Evolutionary conservation across 2,888 invertebrate genomes (phyloP).

Genomic region (Mycogona germanica): DNA sequence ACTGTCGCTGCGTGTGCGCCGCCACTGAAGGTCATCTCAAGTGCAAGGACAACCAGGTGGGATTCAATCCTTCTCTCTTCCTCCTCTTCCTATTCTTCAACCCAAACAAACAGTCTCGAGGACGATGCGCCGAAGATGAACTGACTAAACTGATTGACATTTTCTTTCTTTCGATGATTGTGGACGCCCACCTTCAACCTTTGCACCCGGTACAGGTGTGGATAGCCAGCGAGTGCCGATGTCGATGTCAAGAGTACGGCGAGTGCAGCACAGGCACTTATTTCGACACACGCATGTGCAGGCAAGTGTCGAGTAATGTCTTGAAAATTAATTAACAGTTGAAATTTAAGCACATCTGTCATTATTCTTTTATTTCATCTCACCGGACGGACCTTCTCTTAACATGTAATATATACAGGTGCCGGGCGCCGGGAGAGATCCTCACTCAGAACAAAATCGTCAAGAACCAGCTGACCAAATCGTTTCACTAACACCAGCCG

Average conservation of each 20-base stretch:
- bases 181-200: too few species aligned
- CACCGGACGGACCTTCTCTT: too few species aligned
- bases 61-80: not conserved
- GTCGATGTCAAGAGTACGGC: constrained; percentile 19
- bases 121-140: too few species aligned
- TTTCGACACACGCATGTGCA: constrained; percentile 21
- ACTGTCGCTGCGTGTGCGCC: constrained; percentile 19
- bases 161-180: too few species aligned
- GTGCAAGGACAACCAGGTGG: constrained; percentile 19
- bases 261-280: constrained; percentile 22
- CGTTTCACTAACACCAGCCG: not conserved
- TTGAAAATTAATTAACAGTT: too few species aligned
- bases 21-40: constrained; percentile 16
- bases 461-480: not conserved
- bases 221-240: constrained; percentile 20
- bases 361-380: too few species aligned
- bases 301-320: constrained; percentile 7
- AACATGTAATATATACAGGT: constrained; percentile 8
- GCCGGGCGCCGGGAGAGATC: constrained; percentile 15
- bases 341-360: too few species aligned
- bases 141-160: too few species aligned
- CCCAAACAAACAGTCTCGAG: too few species aligned
- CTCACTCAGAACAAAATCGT: constrained; percentile 10
- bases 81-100: not conserved
- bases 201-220: constrained; percentile 16